A percentile compares a stretch with the other conserved stretches of the same genome.
phyloP scores from a whole-genome alignment of 92 coral and sea anemone species.

The Metridium senile region DNA sequence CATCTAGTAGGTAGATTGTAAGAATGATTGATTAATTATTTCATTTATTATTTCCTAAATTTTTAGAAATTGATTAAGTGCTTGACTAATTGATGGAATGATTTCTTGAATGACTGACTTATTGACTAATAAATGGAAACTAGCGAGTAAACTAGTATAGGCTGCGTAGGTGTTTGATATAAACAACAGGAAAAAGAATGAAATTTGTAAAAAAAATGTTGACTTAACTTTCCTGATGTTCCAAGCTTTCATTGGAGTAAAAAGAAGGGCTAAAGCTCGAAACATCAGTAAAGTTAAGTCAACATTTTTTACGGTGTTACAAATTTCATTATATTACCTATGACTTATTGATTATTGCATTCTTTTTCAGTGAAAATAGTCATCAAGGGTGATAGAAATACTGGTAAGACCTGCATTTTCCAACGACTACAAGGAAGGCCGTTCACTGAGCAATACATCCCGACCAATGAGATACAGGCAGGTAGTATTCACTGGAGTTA shows the following conservation, averaged over 20 bases:
- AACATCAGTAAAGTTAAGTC: too few species aligned
- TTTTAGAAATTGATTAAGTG: not conserved
- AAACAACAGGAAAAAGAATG: too few species aligned
- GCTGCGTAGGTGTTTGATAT: too few species aligned
- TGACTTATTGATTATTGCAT: not conserved
- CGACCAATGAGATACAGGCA: conserved; percentile 98
- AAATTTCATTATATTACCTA: too few species aligned
- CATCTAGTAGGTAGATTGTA: not conserved
- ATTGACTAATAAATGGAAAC: not conserved
- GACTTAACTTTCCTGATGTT: too few species aligned
- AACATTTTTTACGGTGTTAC: not conserved
- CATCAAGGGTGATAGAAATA: conserved; percentile 93
- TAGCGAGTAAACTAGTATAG: too few species aligned
- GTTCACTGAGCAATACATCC: conserved; percentile 90
- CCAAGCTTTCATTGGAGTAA: too few species aligned
- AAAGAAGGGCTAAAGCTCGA: too few species aligned
- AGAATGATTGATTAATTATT: not conserved
- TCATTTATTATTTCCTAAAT: conserved; percentile 1
- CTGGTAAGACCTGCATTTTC: conserved; percentile 88
- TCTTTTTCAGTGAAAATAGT: conserved; percentile 85
- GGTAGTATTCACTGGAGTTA: conserved; percentile 98
- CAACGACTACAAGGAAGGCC: conserved; percentile 91
- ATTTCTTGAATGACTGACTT: not conserved
- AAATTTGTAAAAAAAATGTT: too few species aligned
- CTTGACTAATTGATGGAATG: not conserved